Evolutionary conservation across 2,113 vertebrate genomes (phyloP), one percentile per base, ranked within the genome.

Genomic region (Ibidorhyncha struthersii): DNA sequence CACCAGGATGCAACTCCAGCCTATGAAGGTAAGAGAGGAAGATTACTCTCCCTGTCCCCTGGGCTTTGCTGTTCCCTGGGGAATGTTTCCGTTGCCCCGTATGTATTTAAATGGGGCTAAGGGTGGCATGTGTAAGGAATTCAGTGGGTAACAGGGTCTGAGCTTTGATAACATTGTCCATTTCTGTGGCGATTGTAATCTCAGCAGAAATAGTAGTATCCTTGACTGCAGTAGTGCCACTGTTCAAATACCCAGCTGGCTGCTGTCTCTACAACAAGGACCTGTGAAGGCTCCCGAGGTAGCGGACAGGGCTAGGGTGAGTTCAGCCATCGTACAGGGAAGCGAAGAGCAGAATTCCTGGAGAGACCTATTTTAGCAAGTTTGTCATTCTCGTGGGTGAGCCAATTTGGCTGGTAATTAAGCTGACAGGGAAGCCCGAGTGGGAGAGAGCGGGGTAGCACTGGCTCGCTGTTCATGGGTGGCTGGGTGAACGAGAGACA

Each of bases 1-100:
- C 92, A 99, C 99, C 1, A 98, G 98, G 74, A 98, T 99, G 97
- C 99, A 99, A 74, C 98, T 99, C 58, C 99, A 99, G 97, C 99
- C 99, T 90, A 99, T 99, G 98, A 99, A 99, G 99, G 99, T 99
- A 95, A 94, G 93, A 47, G 10, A 58, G 27, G 88, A 59, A 58
- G 47, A 23, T 11, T 23, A 1, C 15, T 69, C 29, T 52, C 14
- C 29, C 55, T 61, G 12, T 38, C 45, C 86, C 47, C 14, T 36
- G 53, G 30, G 70, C 30, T 53, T 65, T 20, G 38, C 36, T 62
- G 9, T 25, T 74, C 45, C 23, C 6, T 7, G 3, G 14, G 53
- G 66, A n/a, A 5, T 4, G 8, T 41, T 61, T 67, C 34, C 43
- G 3, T 18, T 77, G 72, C 14, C 50, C 21, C 12, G 7, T 27